Conservation (phyloP, 2,888 invertebrate species). For the Sphaerophoria rueppellii region DNA sequence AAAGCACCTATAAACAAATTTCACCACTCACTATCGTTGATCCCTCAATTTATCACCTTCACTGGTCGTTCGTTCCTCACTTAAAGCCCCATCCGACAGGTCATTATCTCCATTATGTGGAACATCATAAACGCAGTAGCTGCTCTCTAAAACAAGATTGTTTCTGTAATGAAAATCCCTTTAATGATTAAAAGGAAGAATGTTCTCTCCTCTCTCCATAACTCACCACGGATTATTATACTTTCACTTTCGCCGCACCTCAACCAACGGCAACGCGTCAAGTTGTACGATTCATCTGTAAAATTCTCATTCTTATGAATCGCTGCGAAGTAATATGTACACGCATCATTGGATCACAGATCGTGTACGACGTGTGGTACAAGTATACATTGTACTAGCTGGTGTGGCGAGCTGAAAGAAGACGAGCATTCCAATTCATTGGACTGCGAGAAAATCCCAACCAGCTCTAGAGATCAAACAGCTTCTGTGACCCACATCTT, state of each 20-base stretch:
- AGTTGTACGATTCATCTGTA: background rate
- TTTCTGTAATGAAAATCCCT: slow-evolving; percentile 44
- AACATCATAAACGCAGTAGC: background rate
- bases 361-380: too few relatives aligned
- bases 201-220: slow-evolving; percentile 50
- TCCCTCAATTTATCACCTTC: slow-evolving; percentile 45
- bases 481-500: slow-evolving; percentile 68
- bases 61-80: slow-evolving; percentile 37
- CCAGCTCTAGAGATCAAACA: slow-evolving; percentile 53
- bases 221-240: slow-evolving; percentile 49
- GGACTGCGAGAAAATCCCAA: slow-evolving; percentile 15
- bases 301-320: slow-evolving; percentile 42
- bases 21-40: slow-evolving; percentile 30
- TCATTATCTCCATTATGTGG: slow-evolving; percentile 46
- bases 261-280: slow-evolving; percentile 1
- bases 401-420: slow-evolving; percentile 30
- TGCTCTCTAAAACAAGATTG: slow-evolving; percentile 17
- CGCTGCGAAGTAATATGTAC: background rate
- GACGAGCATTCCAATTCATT: slow-evolving; percentile 28
- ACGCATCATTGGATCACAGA: background rate
- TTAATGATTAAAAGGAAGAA: slow-evolving; percentile 39
- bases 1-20: slow-evolving; percentile 3
- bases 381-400: background rate
- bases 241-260: slow-evolving; percentile 60
- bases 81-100: slow-evolving; percentile 21